Percentiles rank a stretch among this genome's conserved stretches.
phyloP scores from a whole-genome alignment of 1,140 invertebrate genomes.

The Calliphora vicina region DNA sequence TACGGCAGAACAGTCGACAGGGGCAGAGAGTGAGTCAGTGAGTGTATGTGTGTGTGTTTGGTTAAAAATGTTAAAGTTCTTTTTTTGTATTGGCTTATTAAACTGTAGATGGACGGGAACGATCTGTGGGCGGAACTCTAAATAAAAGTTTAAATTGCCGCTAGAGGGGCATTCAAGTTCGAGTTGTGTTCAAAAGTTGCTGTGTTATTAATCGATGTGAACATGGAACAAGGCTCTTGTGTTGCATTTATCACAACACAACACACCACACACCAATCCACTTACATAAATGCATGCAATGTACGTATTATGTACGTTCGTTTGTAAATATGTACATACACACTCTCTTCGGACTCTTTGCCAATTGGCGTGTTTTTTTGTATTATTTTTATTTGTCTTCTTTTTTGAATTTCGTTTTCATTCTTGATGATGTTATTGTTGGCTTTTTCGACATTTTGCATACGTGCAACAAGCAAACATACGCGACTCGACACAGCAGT shows the following conservation, averaged over 20 bases:
- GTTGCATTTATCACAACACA: constrained; percentile 25
- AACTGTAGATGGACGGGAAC: constrained; percentile 23
- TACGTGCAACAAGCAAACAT: neutral
- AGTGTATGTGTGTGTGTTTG: neutral
- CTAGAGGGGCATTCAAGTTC: constrained; percentile 27
- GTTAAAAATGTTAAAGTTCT: neutral
- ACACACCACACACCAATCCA: too few species aligned
- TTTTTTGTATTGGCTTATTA: constrained; percentile 34
- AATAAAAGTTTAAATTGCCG: constrained; percentile 31
- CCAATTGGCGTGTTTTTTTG: constrained; percentile 21
- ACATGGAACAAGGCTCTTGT: constrained; percentile 12
- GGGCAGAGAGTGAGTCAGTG: neutral
- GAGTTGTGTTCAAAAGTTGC: constrained; percentile 13
- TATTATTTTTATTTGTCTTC: neutral
- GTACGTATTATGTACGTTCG: too few species aligned
- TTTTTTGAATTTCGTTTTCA: too few species aligned
- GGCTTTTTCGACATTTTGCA: constrained; percentile 24
- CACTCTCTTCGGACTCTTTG: constrained; percentile 16
- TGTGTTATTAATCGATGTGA: constrained; percentile 22
- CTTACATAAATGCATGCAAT: too few species aligned
- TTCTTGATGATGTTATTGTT: neutral
- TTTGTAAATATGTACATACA: too few species aligned
- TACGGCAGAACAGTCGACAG: neutral
- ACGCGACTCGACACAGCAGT: neutral
- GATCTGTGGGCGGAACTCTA: constrained; percentile 31